Evolutionary conservation across 2,888 invertebrate genomes (phyloP), one percentile per base, ranked within the genome.

Genomic region (Ypsolopha sequella): DNA sequence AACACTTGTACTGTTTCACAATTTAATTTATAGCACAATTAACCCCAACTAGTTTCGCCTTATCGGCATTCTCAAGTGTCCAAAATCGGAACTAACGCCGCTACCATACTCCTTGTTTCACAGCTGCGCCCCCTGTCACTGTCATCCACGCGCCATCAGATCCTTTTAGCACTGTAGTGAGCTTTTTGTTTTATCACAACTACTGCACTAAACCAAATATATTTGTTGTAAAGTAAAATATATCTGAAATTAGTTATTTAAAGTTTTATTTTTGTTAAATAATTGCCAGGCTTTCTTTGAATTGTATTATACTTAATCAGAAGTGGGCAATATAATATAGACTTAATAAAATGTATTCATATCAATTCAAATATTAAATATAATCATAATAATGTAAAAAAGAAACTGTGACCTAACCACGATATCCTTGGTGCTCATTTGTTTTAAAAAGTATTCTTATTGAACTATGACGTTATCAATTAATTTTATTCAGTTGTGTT

Each of bases 171-270:
- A n/a, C n/a, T n/a, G n/a, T n/a, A n/a, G n/a, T n/a, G n/a, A n/a
- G n/a, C n/a, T n/a, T n/a, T n/a, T 24, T 3, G 24, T 24, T 24
- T 24, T 24, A 3, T 24, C 24, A 24, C n/a, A 24, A 24, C 4
- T 24, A 63, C 58, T 80, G 81, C 71, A 74, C 71, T 77, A 76
- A 79, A 80, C 82, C 82, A 84, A 84, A 84, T 80, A 24, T 24
- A 77, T 70, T 71, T 68, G 62, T 71, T 68, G 7, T 43, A 45
- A 38, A 14, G 44, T 48, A n/a, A 49, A 48, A n/a, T 38, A 36
- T 39, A 41, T 36, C 33, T 34, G 60, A 65, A 61, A 56, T 60
- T 51, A 51, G 39, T 46, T 53, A 58, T 55, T 52, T 55, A 56
- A 50, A 54, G 56, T 50, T 58, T 57, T 56, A 52, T 54, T 55